Percentiles rank a stretch among this genome's conserved stretches.
Evolutionary conservation across 2,113 vertebrate genomes (phyloP).

Genomic region (Budorcas taxicolor): DNA sequence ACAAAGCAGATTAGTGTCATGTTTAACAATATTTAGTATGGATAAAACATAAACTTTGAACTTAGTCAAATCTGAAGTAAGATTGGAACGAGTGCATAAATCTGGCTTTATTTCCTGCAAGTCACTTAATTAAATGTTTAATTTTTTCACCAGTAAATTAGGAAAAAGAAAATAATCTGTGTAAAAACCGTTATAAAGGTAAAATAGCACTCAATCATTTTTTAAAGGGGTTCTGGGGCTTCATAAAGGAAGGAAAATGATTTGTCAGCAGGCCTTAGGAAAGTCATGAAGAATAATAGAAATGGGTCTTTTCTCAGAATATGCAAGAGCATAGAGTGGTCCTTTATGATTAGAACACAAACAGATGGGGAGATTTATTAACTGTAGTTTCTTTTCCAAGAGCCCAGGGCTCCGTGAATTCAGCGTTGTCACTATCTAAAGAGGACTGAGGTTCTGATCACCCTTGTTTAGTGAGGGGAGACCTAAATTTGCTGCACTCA

Average conservation of each 20-base stretch:
- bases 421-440: not conserved
- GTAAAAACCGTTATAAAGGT: not conserved
- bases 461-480: not conserved
- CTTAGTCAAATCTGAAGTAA: not conserved
- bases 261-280: not conserved
- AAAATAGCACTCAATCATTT: not conserved
- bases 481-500: not conserved
- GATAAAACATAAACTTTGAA: not conserved
- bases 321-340: not conserved
- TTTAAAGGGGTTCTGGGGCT: not conserved
- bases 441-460: not conserved
- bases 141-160: not conserved
- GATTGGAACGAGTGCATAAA: not conserved
- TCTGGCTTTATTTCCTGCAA: not conserved
- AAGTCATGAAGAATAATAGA: not conserved
- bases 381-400: not conserved
- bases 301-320: not conserved
- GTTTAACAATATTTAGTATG: not conserved
- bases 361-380: not conserved
- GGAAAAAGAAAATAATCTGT: not conserved
- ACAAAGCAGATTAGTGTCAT: not conserved
- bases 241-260: not conserved
- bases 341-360: not conserved
- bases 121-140: not conserved
- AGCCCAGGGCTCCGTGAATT: not conserved